Evolutionary conservation across 1,140 invertebrate genomes (phyloP).

Genomic region (Orchesella cincta): DNA sequence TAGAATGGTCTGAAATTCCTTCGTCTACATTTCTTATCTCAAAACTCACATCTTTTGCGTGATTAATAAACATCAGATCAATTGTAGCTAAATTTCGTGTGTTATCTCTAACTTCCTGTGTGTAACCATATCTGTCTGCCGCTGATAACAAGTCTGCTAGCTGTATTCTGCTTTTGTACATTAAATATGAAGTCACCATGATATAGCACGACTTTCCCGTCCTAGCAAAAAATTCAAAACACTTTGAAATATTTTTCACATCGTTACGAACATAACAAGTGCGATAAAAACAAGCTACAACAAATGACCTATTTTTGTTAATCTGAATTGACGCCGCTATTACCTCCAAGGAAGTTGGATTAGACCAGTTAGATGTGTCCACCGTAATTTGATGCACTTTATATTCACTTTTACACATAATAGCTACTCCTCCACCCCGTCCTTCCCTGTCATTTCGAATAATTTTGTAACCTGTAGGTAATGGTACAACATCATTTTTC

Average conservation of each 20-base stretch:
- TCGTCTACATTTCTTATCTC: background rate
- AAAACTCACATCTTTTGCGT: background rate
- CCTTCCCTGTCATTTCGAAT: background rate
- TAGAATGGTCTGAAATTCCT: background rate
- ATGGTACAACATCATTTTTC: background rate
- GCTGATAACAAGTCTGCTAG: background rate
- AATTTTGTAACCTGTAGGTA: background rate
- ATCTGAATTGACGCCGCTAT: background rate
- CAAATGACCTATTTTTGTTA: background rate
- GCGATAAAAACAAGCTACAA: background rate
- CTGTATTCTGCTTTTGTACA: background rate
- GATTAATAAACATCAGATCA: background rate
- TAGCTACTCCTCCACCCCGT: slow-evolving; percentile 15
- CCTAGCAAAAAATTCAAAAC: background rate
- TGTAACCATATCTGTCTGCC: background rate
- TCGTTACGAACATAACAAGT: background rate
- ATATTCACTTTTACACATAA: background rate
- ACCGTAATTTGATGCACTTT: background rate
- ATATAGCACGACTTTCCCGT: background rate
- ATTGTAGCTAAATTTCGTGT: background rate
- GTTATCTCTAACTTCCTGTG: background rate
- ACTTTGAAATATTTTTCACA: background rate
- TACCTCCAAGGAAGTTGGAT: background rate
- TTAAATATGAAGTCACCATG: background rate
- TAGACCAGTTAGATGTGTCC: background rate